phyloP scores from a whole-genome alignment of 2,888 invertebrate genomes.

The Tipula helvola region DNA sequence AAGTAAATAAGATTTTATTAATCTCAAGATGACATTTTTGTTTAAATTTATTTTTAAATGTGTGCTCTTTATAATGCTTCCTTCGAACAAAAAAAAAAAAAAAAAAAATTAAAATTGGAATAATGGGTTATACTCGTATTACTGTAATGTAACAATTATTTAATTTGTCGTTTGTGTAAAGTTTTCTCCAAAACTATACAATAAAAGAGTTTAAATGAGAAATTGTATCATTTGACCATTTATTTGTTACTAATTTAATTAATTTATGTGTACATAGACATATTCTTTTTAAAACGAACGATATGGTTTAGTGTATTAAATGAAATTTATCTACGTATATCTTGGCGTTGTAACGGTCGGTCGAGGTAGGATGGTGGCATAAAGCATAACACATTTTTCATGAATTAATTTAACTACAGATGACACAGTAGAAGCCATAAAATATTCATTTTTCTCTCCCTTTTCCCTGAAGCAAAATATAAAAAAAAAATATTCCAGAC shows the following conservation, averaged over 20 bases:
- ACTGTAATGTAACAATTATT: background rate
- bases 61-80: background rate
- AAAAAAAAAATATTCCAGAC: background rate
- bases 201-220: background rate
- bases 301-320: background rate
- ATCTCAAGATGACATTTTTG: background rate
- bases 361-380: background rate
- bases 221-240: background rate
- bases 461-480: background rate
- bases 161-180: background rate
- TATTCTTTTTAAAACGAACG: background rate
- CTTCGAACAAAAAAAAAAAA: background rate
- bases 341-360: background rate
- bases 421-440: background rate
- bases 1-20: background rate
- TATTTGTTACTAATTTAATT: background rate
- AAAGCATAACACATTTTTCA: background rate
- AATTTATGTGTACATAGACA: background rate
- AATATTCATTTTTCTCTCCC: background rate
- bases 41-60: background rate
- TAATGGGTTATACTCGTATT: background rate
- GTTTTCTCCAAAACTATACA: background rate
- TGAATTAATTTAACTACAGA: background rate
- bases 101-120: no score
- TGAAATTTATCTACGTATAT: background rate